phyloP scores from a whole-genome alignment of 2,888 invertebrate species.

The Oasisia sp. region DNA sequence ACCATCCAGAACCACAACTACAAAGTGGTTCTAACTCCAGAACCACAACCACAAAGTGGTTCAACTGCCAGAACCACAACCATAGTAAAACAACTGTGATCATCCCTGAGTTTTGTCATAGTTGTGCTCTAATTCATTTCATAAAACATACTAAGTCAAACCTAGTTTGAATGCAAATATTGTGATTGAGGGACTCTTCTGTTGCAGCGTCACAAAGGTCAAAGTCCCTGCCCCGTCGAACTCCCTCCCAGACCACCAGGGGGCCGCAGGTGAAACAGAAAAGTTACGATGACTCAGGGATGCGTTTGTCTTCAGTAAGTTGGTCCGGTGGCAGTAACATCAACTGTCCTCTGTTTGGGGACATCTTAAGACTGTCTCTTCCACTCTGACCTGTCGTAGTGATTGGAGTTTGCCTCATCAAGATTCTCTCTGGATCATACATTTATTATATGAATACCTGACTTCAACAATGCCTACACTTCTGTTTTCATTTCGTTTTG shows the following conservation, averaged over 20 bases:
- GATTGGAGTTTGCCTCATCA: not conserved
- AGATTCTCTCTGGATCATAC: not conserved
- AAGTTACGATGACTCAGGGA: not conserved
- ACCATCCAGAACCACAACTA: no score
- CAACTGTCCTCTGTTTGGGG: not conserved
- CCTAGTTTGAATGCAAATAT: not conserved
- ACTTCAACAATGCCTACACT: not conserved
- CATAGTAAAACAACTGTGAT: no score
- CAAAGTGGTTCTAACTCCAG: no score
- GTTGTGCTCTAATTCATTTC: no score
- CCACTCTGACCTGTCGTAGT: not conserved
- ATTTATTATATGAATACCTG: not conserved
- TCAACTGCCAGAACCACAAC: no score
- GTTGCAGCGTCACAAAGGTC: not conserved
- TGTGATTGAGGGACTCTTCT: not conserved
- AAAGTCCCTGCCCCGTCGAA: not conserved
- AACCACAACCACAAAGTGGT: no score
- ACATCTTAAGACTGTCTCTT: not conserved
- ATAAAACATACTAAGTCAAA: not conserved
- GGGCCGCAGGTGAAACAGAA: not conserved
- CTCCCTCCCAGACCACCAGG: not conserved
- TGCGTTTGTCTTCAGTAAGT: not conserved
- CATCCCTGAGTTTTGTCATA: no score
- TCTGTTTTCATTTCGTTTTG: not conserved
- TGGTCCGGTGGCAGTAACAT: not conserved